Evolutionary conservation across 2,797 vertebrate genomes (phyloP).

Genomic region (Sebastes melanostomus): DNA sequence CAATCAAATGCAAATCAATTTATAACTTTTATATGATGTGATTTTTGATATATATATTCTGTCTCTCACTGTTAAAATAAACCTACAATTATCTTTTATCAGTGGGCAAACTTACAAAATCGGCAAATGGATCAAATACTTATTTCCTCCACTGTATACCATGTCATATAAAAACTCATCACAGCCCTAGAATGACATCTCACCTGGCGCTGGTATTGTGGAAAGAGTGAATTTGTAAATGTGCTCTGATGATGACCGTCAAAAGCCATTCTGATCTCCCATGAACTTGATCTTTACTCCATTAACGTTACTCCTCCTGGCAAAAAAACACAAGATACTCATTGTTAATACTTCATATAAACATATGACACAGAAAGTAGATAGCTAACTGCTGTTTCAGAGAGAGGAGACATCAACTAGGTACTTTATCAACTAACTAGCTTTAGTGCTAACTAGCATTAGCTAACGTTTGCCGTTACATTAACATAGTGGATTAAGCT

Average conservation of each 20-base stretch:
- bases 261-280: constrained; percentile 61
- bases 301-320: constrained; percentile 55
- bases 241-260: constrained; percentile 56
- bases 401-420: background rate
- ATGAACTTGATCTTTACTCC: constrained; percentile 51
- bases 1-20: no score
- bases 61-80: no score
- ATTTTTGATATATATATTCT: no score
- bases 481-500: constrained; percentile 3
- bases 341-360: background rate
- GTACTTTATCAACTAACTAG: no score
- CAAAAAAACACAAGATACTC: background rate
- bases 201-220: constrained; percentile 58
- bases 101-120: no score
- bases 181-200: background rate
- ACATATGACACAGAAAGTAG: rapidly evolving
- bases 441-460: background rate
- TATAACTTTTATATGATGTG: no score
- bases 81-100: no score
- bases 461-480: background rate
- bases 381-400: background rate
- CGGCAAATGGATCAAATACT: no score
- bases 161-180: background rate
- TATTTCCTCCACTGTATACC: no score
- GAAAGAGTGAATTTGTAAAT: constrained; percentile 33